Conservation (phyloP, 2,797 vertebrate genomes). For the Antrozous pallidus region DNA sequence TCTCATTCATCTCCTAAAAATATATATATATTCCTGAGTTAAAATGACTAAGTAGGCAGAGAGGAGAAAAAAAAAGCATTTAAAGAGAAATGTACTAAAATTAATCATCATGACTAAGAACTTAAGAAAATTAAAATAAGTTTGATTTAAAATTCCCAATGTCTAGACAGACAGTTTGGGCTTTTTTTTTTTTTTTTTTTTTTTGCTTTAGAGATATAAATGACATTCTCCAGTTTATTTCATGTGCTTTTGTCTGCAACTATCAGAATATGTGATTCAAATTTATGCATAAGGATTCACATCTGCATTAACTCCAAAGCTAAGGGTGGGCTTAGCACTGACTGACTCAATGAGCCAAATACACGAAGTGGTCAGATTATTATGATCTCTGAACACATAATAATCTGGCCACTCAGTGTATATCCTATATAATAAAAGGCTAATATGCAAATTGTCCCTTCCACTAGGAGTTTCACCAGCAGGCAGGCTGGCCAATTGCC, state of each 20-base stretch:
- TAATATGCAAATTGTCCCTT: too few species aligned
- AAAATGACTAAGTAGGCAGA: conserved; percentile 9
- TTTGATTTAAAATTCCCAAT: conserved; percentile 41
- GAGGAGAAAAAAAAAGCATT: neutral
- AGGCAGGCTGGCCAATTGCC: too few species aligned
- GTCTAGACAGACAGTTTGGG: conserved; percentile 17
- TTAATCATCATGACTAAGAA: conserved; percentile 35
- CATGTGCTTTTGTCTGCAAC: neutral
- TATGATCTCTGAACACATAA: too few species aligned
- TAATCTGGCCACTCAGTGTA: neutral
- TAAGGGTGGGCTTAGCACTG: neutral
- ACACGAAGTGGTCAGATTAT: too few species aligned
- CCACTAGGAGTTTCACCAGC: too few species aligned
- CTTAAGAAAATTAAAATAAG: conserved; percentile 29
- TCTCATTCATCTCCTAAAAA: conserved; percentile 36
- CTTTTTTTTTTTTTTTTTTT: neutral
- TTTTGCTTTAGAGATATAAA: neutral
- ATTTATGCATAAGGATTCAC: neutral
- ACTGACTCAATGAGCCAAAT: neutral
- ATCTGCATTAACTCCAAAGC: neutral
- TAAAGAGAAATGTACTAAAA: conserved; percentile 46
- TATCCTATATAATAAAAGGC: too few species aligned
- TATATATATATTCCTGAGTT: neutral
- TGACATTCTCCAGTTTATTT: neutral
- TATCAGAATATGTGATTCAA: neutral